Evolutionary conservation across 2,113 vertebrate species (phyloP), one percentile per base, ranked within the genome.

Genomic region (Anoura caudifer): DNA sequence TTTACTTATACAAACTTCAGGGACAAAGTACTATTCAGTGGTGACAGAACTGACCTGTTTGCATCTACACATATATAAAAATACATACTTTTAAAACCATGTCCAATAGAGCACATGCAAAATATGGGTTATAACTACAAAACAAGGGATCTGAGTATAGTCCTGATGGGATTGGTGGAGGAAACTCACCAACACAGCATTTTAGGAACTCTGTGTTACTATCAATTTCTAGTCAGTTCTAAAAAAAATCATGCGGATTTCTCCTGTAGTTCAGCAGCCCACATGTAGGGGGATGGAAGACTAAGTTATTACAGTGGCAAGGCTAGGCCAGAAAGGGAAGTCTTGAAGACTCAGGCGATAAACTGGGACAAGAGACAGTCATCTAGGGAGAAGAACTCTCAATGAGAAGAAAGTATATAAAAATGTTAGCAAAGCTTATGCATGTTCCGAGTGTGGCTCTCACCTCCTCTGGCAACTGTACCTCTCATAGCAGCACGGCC

Each of bases 401-500:
- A 31, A 22, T 28, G 6, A 77, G 22, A 76, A 86, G 31, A 70
- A 86, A 75, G 5, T 47, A 1, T 15, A 28, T 1, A 54, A n/a
- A 92, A 63, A 59, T 38, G 19, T 13, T 69, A 28, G 9, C 19
- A 22, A 87, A 33, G 5, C 12, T 0, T 76, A 16, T 28, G 3
- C 9, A 33, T 47, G 14, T 47, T 47, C 14, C 47, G 19, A 38
- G 2, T 8, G 33, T 76, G 16, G 9, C 15, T 19, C 10, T 31
- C 6, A 50, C 33, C 33, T 45, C 2, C 36, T 9, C 8, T 6
- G 20, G 54, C 28, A 56, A 26, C 43, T 33, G 9, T 31, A 7
- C 4, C 26, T n/a, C 28, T 9, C 8, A 16, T 52, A 16, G 36
- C 5, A 7, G 31, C 36, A 4, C 0, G 2, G 12, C 4, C 16